A percentile compares a stretch with the other conserved stretches of the same genome.
Conservation (phyloP, 2,888 invertebrate species). For the Drosophila flavopinicola region DNA sequence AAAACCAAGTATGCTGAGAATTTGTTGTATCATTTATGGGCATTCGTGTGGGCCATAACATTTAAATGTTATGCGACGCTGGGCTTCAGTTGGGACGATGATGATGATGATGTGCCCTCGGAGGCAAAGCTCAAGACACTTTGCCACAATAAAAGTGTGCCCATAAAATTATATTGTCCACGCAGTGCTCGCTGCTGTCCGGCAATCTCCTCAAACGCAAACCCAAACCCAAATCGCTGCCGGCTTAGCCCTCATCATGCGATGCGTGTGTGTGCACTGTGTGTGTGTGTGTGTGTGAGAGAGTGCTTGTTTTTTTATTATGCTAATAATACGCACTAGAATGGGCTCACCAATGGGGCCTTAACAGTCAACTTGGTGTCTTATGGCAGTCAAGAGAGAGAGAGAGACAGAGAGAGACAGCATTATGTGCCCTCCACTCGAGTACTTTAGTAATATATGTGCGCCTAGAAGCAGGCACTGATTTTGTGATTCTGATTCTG, state of each 20-base stretch:
- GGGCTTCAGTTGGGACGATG: slow-evolving; percentile 60
- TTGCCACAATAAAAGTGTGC: slow-evolving; percentile 73
- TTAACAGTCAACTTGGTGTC: slow-evolving; percentile 65
- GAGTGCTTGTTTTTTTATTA: slow-evolving; percentile 81
- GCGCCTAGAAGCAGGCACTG: slow-evolving; percentile 78
- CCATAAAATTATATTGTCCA: slow-evolving; percentile 79
- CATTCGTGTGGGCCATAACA: slow-evolving; percentile 61
- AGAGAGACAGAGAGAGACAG: too few species aligned
- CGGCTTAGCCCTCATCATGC: slow-evolving; percentile 42
- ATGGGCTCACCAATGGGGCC: slow-evolving; percentile 60
- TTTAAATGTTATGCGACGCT: slow-evolving; percentile 71
- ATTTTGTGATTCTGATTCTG: slow-evolving; percentile 48
- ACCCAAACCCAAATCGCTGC: slow-evolving; percentile 32
- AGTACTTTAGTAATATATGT: slow-evolving; percentile 24
- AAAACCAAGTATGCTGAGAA: slow-evolving; percentile 23
- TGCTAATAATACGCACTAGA: slow-evolving; percentile 82
- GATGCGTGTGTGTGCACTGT: slow-evolving; percentile 8
- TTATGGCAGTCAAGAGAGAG: slow-evolving; percentile 44
- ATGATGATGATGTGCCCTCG: slow-evolving; percentile 40
- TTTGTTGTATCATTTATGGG: slow-evolving; percentile 73
- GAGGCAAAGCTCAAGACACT: slow-evolving; percentile 64
- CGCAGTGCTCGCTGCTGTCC: slow-evolving; percentile 45
- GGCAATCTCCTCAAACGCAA: slow-evolving; percentile 31
- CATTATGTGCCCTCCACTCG: slow-evolving; percentile 22
- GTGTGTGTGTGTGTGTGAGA: slow-evolving; percentile 21